Percentiles rank a stretch among this genome's conserved stretches.
These are phyloP conservation scores for Scolanthus callimorphus DNA, from an alignment of 92 coral and sea anemone species.

Conservation along the genomic window DNA sequence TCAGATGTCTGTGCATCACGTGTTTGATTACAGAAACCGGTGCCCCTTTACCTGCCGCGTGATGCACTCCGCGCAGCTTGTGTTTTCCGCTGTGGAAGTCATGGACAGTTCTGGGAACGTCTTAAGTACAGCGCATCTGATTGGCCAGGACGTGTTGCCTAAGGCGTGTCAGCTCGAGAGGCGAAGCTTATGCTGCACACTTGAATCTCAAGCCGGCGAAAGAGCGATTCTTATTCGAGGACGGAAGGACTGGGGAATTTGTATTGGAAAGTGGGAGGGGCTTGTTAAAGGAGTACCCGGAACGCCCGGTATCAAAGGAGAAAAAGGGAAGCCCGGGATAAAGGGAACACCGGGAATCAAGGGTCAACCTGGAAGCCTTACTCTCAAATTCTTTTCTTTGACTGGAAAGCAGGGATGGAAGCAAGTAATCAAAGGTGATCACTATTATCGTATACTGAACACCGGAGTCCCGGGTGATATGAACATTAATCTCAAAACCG, in stretches of 20 bases:
- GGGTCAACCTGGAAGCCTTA: slow-evolving; percentile 42
- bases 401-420: slow-evolving; percentile 23
- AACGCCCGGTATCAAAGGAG: slow-evolving; percentile 16
- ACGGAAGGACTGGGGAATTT: slow-evolving; percentile 70
- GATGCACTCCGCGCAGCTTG: slow-evolving; percentile 55
- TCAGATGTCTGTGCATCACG: slow-evolving; percentile 34
- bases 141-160: slow-evolving; percentile 56
- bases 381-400: slow-evolving; percentile 31
- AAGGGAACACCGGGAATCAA: slow-evolving; percentile 11
- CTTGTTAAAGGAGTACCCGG: slow-evolving; percentile 37
- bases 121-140: slow-evolving; percentile 57
- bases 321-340: neutral
- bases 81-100: slow-evolving; percentile 66
- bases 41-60: slow-evolving; percentile 48
- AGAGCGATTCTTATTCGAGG: slow-evolving; percentile 73
- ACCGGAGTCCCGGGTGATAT: slow-evolving; percentile 3
- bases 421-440: slow-evolving; percentile 8
- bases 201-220: slow-evolving; percentile 6
- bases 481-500: slow-evolving; percentile 29
- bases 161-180: slow-evolving; percentile 23
- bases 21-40: slow-evolving; percentile 26
- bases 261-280: slow-evolving; percentile 69
- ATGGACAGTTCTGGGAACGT: slow-evolving; percentile 41
- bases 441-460: slow-evolving; percentile 24
- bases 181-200: slow-evolving; percentile 10